These are phyloP conservation scores for Drosophila setosimentum DNA, from an alignment of 2,888 invertebrate species.

Conservation along the genomic window DNA sequence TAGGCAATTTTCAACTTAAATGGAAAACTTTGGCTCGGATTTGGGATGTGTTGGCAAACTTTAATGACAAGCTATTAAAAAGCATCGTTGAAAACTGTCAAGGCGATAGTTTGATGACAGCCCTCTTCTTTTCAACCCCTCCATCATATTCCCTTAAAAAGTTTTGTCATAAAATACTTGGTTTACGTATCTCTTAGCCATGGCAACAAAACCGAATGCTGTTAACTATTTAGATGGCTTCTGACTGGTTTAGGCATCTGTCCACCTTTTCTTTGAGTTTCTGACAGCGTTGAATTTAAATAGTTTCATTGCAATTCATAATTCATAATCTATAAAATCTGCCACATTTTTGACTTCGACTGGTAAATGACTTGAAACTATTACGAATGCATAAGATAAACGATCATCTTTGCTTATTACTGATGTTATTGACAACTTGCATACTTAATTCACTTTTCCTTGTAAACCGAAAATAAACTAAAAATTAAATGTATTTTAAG, in stretches of 20 bases:
- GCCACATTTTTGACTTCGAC: not conserved
- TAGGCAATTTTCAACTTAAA: slow-evolving; percentile 5
- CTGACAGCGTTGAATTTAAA: not conserved
- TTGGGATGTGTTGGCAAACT: slow-evolving; percentile 10
- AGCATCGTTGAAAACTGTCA: slow-evolving; percentile 14
- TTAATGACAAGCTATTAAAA: slow-evolving; percentile 41
- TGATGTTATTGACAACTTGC: not conserved
- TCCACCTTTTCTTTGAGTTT: not conserved
- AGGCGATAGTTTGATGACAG: slow-evolving; percentile 5
- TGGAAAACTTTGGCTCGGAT: slow-evolving; percentile 26
- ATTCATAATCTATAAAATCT: slow-evolving; percentile 16
- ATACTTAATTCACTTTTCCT: not conserved
- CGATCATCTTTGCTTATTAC: not conserved
- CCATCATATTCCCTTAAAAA: slow-evolving; percentile 15
- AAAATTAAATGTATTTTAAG: not conserved
- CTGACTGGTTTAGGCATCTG: not conserved
- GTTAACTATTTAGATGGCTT: slow-evolving; percentile 30
- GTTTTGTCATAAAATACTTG: slow-evolving; percentile 37
- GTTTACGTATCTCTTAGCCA: slow-evolving; percentile 7
- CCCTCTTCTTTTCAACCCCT: not conserved
- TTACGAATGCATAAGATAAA: not conserved
- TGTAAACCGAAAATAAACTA: not conserved
- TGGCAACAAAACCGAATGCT: slow-evolving; percentile 14
- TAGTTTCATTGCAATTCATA: slow-evolving; percentile 3
- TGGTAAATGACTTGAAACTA: not conserved